Conservation (phyloP, 2,113 vertebrate genomes). For the human region DNA sequence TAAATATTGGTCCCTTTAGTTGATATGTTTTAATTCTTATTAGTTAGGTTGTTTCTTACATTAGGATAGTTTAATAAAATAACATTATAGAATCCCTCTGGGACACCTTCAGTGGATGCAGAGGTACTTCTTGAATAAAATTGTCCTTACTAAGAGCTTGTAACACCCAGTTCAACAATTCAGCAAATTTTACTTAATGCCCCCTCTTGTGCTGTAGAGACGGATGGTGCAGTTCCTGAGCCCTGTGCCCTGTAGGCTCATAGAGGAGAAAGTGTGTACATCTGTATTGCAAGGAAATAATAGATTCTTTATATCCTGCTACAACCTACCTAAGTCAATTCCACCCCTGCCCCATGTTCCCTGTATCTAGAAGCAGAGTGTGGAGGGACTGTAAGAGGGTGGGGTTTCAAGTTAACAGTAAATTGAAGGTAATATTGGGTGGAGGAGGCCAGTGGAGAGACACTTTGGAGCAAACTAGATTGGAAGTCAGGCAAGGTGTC, state of each 20-base stretch:
- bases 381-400: neutral
- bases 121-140: neutral
- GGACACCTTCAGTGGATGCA: neutral
- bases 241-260: neutral
- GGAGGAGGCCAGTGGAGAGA: slow-evolving; percentile 14
- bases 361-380: neutral
- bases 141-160: neutral
- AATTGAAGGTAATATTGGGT: slow-evolving; percentile 14
- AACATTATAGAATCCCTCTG: neutral
- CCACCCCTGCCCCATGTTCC: neutral
- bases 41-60: neutral
- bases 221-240: neutral
- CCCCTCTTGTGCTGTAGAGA: neutral
- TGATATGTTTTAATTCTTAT: slow-evolving; percentile 38
- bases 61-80: neutral
- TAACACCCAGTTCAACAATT: neutral
- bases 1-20: slow-evolving; percentile 16
- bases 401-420: slow-evolving; percentile 35
- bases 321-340: neutral
- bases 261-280: neutral
- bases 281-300: neutral
- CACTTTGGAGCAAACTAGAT: slow-evolving; percentile 54
- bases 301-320: neutral
- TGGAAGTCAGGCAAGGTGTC: slow-evolving; percentile 70
- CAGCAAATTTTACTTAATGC: neutral